Conservation (phyloP, 2,113 vertebrate species). For the Guaruba guarouba region DNA sequence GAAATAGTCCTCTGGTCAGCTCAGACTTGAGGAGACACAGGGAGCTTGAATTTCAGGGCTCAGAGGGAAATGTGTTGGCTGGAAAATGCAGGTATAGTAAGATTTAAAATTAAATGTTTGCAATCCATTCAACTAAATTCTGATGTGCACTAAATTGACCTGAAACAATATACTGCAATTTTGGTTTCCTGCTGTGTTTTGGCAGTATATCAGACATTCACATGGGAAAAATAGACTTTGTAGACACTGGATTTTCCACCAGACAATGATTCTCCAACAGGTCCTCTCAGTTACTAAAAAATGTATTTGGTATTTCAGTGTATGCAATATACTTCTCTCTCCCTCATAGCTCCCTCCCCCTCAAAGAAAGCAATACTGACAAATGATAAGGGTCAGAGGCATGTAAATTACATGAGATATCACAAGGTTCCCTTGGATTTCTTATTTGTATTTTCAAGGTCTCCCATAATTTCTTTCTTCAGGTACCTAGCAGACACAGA, state of each 20-base stretch:
- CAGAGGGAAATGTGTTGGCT: neutral
- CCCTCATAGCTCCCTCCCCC: rapidly evolving
- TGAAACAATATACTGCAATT: neutral
- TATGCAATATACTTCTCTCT: neutral
- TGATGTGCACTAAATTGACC: neutral
- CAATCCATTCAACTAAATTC: neutral
- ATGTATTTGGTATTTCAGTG: neutral
- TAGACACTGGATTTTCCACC: neutral
- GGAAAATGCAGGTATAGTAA: neutral
- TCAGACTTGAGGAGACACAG: neutral
- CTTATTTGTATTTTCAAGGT: neutral
- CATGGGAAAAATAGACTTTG: neutral
- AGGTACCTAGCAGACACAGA: neutral
- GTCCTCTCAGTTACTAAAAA: neutral
- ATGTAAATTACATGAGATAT: neutral
- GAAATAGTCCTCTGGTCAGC: neutral
- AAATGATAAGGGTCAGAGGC: neutral
- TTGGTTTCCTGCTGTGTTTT: neutral
- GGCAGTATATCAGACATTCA: neutral
- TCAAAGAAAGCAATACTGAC: neutral
- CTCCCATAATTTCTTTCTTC: neutral
- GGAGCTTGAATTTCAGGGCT: neutral
- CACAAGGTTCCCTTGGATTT: neutral
- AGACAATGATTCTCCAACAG: neutral
- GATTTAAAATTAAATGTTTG: constrained; percentile 16